Conservation (phyloP, 2,113 vertebrate species). For the Montifringilla adamsi region DNA sequence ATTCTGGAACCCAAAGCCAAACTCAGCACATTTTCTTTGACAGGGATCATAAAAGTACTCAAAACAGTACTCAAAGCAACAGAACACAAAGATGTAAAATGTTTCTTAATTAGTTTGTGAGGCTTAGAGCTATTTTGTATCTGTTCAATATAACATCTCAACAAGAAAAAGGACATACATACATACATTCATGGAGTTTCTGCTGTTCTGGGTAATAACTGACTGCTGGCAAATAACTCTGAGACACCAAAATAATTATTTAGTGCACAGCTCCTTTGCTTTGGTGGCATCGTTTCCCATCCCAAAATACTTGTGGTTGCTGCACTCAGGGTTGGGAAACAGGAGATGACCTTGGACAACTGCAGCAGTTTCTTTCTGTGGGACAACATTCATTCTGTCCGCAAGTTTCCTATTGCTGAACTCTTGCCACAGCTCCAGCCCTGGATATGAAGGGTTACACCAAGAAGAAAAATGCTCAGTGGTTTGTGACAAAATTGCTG, state of each 20-base stretch:
- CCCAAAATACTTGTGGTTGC: not conserved
- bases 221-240: not conserved
- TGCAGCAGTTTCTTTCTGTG: not conserved
- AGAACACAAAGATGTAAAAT: not conserved
- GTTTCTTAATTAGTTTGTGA: not conserved
- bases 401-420: not conserved
- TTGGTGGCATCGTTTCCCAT: not conserved
- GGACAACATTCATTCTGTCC: slow-evolving; percentile 3
- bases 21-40: not conserved
- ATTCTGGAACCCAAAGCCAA: slow-evolving; percentile 2
- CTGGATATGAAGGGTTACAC: slow-evolving; percentile 28
- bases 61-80: not conserved
- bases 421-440: not conserved
- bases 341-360: not conserved
- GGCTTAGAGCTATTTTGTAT: not conserved
- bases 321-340: not conserved
- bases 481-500: slow-evolving; percentile 58
- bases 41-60: not conserved
- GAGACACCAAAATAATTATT: not conserved
- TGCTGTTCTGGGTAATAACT: not conserved
- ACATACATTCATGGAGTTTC: not conserved
- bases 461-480: slow-evolving; percentile 12
- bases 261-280: not conserved
- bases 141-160: slow-evolving; percentile 12
- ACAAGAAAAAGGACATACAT: not conserved